Percentiles rank a stretch among this genome's conserved stretches.
These are phyloP conservation scores for Rhombomys opimus DNA, from an alignment of 2,113 vertebrate species.

Conservation along the genomic window DNA sequence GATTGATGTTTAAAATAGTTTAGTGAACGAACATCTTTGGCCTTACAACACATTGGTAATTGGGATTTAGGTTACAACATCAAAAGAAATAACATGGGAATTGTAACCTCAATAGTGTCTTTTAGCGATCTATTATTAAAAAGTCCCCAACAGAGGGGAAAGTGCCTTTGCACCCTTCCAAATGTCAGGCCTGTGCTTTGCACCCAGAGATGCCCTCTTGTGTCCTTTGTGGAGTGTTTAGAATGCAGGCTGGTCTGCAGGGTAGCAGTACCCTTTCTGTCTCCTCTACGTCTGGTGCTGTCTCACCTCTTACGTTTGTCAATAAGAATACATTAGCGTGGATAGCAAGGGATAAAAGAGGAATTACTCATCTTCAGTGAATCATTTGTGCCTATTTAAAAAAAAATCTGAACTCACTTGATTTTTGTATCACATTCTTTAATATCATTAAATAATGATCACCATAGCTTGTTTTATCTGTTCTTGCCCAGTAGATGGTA, in stretches of 20 bases:
- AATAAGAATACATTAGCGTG: background rate
- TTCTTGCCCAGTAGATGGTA: conserved; percentile 90
- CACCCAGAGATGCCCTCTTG: background rate
- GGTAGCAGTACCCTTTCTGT: background rate
- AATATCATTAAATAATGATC: conserved; percentile 72
- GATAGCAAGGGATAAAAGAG: background rate
- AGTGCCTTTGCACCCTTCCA: background rate
- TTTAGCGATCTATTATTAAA: conserved; percentile 40
- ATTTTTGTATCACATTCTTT: conserved; percentile 45
- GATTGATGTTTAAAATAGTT: background rate
- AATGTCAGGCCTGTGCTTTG: background rate
- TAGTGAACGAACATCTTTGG: conserved; percentile 37
- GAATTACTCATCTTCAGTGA: background rate
- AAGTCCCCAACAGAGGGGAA: background rate
- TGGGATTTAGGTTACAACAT: background rate
- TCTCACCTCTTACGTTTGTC: conserved; percentile 18
- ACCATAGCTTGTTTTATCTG: conserved; percentile 76
- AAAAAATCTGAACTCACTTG: background rate
- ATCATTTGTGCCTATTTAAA: background rate
- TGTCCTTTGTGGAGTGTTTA: background rate
- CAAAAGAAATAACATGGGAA: conserved; percentile 34
- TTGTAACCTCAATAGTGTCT: background rate
- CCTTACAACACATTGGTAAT: conserved; percentile 18
- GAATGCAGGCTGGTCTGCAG: background rate
- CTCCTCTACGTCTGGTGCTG: background rate